Base-by-base conservation (phyloP, 2,113 vertebrate genomes). In the Clinocottus analis region DNA sequence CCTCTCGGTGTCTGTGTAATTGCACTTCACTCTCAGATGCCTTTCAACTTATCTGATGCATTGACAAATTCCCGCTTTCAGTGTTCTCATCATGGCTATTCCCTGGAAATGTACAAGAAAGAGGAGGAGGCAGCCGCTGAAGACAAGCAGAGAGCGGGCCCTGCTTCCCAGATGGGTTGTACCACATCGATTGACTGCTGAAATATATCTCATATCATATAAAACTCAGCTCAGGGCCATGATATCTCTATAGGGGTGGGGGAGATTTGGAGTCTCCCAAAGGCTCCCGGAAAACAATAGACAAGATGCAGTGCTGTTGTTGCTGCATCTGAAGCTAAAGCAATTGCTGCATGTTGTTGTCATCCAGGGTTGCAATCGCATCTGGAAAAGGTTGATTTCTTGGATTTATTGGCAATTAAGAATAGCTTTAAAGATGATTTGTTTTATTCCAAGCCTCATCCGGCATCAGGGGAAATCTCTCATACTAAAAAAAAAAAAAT, bases 141-240 rank as follows among this genome's bases (percentile, higher is more conserved):
- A 85, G 86, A 84, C 85, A 90, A 91, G 91, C 88, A 89, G 81
- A 86, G 83, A 68, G 68, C 77, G 45, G 71, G 25, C 84, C 65
- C 33, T 3, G 58, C 43, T 81, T 90, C 92, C 91, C 92, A 89
- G 45, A 88, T 85, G 91, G 88, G 82, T 73, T 90, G 91, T 91
- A 88, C 85, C 72, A 85, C 92, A 94, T 94, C 87, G 83, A 94
- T 94, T 90, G 88, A 88, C 89, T 92, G 82, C 81, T 91, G 90
- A 93, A 94, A 94, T 94, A 89, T 89, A 89, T 91, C 86, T 91
- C 80, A 77, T 87, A 90, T 91, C 90, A 85, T 87, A 91, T 84
- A 90, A 93, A 64, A 90, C 87, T 78, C 63, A 82, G 79, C 87
- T 91, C 83, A 74, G 79, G 83, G 86, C 82, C 80, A 55, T 81